Percentiles rank a stretch among this genome's conserved stretches.
phyloP scores from a whole-genome alignment of 2,888 invertebrate genomes.

The Himalopsyche japonica region DNA sequence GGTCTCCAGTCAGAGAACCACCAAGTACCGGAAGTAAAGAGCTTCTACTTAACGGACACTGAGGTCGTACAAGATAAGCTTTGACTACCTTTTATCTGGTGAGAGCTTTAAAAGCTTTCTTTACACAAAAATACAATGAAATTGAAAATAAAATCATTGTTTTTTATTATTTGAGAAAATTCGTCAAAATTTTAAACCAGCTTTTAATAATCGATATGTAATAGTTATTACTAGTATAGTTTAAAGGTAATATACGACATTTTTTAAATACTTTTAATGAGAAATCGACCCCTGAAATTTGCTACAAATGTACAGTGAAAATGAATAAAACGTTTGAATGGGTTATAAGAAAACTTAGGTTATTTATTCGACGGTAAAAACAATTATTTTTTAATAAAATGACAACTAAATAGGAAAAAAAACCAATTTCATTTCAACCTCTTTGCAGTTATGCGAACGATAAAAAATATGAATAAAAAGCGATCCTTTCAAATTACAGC shows the following conservation, averaged over 20 bases:
- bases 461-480: background rate
- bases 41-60: constrained; percentile 14
- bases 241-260: too few species aligned
- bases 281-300: too few species aligned
- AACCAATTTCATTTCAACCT: background rate
- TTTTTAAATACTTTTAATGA: too few species aligned
- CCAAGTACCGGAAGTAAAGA: constrained; percentile 28
- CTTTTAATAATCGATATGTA: too few species aligned
- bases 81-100: constrained; percentile 31
- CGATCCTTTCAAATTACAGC: background rate
- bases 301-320: too few species aligned
- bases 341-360: too few species aligned
- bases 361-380: too few species aligned
- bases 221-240: too few species aligned
- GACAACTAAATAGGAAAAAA: too few species aligned
- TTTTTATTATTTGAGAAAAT: background rate
- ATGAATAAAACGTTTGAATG: too few species aligned
- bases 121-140: background rate
- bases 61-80: background rate
- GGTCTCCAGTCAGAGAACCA: background rate
- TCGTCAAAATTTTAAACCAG: background rate
- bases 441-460: background rate
- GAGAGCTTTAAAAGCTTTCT: constrained; percentile 27
- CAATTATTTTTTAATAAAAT: too few species aligned
- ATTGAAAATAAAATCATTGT: background rate